Evolutionary conservation across 2,113 vertebrate genomes (phyloP).

Genomic region (Eretmochelys imbricata): DNA sequence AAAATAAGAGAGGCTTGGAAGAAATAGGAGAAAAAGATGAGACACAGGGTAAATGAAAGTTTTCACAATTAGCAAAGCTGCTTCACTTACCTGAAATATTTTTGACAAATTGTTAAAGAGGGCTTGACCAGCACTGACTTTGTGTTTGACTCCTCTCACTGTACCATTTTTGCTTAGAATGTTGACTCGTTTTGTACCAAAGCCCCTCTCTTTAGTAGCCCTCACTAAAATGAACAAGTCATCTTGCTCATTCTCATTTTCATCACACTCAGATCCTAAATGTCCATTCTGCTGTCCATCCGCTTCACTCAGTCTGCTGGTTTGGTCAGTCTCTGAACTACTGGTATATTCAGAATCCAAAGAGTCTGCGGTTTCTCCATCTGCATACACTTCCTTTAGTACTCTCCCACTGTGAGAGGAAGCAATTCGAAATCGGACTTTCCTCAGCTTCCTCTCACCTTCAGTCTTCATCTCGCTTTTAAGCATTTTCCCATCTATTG

Average conservation of each 20-base stretch:
- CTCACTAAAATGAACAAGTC: slow-evolving; percentile 88
- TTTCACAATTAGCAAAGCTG: not conserved
- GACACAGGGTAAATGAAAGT: not conserved
- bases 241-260: slow-evolving; percentile 86
- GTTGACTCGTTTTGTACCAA: slow-evolving; percentile 91
- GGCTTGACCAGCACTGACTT: slow-evolving; percentile 96
- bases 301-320: slow-evolving; percentile 85
- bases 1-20: not conserved
- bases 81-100: slow-evolving; percentile 86
- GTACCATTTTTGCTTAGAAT: slow-evolving; percentile 98
- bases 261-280: slow-evolving; percentile 83
- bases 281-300: slow-evolving; percentile 82
- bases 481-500: slow-evolving; percentile 79
- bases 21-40: not conserved
- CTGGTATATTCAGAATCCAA: slow-evolving; percentile 93
- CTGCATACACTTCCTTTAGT: slow-evolving; percentile 93
- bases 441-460: slow-evolving; percentile 82
- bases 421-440: slow-evolving; percentile 94
- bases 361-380: slow-evolving; percentile 86
- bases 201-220: slow-evolving; percentile 85
- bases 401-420: slow-evolving; percentile 94
- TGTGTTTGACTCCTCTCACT: slow-evolving; percentile 95
- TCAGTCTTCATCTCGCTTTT: slow-evolving; percentile 73
- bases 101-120: slow-evolving; percentile 92
- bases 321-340: slow-evolving; percentile 87